Evolutionary conservation across 2,888 invertebrate genomes (phyloP), one percentile per base, ranked within the genome.

Genomic region (Lepidocyrtoides sp.): DNA sequence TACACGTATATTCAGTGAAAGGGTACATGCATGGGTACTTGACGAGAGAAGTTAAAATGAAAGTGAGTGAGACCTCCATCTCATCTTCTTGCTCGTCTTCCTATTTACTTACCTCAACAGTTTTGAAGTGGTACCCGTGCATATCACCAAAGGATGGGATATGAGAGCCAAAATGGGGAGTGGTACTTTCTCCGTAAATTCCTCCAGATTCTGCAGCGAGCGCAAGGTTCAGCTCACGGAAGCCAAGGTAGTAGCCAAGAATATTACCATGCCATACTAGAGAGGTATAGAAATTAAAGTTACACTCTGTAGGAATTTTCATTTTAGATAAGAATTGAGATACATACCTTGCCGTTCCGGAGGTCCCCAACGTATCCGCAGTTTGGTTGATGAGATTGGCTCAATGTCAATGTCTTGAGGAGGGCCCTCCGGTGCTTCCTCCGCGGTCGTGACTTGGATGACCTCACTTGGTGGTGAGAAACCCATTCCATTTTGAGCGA

Each of bases 401-500:
- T 97, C 97, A 95, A 98, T 98, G 93, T 97, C 97, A 26, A 98
- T 96, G 94, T 97, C 97, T 94, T 98, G 97, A 2, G 98, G 98
- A 23, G 98, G 97, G 82, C 97, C 96, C 94, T 98, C 98, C 85
- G 99, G 99, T 17, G 98, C 98, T 96, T 97, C 97, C 96, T 97
- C 97, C 90, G 97, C 96, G n/a, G 98, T 98, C 85, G 97, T 97
- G n/a, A 97, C 97, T 96, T 97, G 97, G 72, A 97, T 96, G 32
- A 97, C 97, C 95, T 98, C 98, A 94, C 98, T 98, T 72, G 98
- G 98, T 94, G 98, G 97, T 94, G 98, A 98, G 93, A 97, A 96
- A 1, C 98, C 98, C 93, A 98, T 96, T 94, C 98, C 96, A 95
- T 98, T 98, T 95, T 98, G 98, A 8, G 98, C 98, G 94, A 98